phyloP scores from a whole-genome alignment of 2,888 invertebrate genomes.

The Actias luna region DNA sequence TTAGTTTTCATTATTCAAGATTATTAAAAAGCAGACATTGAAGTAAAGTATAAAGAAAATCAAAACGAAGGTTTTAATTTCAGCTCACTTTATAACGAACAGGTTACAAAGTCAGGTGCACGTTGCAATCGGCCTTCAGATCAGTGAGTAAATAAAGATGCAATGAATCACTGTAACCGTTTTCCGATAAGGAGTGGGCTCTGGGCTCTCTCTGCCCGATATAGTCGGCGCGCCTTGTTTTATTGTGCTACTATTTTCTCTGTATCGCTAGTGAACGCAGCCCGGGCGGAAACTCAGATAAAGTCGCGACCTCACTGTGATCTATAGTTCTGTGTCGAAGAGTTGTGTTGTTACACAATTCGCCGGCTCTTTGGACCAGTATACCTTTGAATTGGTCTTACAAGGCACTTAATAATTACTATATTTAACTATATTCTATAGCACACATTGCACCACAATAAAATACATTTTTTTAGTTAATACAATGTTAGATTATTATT shows the following conservation, averaged over 20 bases:
- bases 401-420: neutral
- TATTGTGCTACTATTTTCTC: slow-evolving; percentile 77
- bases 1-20: neutral
- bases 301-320: slow-evolving; percentile 70
- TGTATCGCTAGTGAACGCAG: slow-evolving; percentile 70
- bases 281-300: slow-evolving; percentile 77
- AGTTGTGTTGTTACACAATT: slow-evolving; percentile 30
- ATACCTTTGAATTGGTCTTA: slow-evolving; percentile 29
- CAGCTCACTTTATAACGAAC: slow-evolving; percentile 15
- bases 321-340: slow-evolving; percentile 53
- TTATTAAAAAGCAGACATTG: neutral
- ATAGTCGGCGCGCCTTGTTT: slow-evolving; percentile 67
- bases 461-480: no score
- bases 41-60: neutral
- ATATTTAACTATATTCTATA: no score
- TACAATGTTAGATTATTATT: no score
- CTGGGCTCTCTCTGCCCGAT: slow-evolving; percentile 52
- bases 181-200: slow-evolving; percentile 70
- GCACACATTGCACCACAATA: no score
- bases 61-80: neutral
- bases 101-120: slow-evolving; percentile 18
- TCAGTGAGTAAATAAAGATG: slow-evolving; percentile 63
- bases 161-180: slow-evolving; percentile 76
- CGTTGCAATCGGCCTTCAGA: slow-evolving; percentile 44
- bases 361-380: slow-evolving; percentile 28